These are phyloP conservation scores for Corythaixoides concolor DNA, from an alignment of 2,113 vertebrate genomes.

Conservation along the genomic window DNA sequence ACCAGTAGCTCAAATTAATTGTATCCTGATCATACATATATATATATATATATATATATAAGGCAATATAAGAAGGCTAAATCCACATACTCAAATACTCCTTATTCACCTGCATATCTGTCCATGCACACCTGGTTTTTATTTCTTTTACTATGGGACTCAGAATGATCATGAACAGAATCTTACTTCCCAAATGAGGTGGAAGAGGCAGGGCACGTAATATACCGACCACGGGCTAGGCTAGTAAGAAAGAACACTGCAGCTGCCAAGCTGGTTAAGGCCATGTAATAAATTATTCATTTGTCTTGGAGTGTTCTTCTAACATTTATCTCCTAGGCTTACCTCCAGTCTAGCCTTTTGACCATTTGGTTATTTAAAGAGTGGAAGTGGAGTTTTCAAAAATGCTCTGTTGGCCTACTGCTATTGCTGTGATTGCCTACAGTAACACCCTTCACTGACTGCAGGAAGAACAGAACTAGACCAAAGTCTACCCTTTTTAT, in stretches of 20 bases:
- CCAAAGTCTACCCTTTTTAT: neutral
- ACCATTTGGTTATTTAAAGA: neutral
- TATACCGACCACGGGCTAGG: neutral
- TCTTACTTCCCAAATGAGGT: neutral
- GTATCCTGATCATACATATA: neutral
- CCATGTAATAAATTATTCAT: neutral
- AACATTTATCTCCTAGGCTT: neutral
- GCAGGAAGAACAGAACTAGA: neutral
- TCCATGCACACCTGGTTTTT: neutral
- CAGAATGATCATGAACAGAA: neutral
- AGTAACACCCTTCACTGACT: neutral
- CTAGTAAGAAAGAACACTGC: neutral
- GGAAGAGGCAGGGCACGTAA: neutral
- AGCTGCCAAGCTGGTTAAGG: neutral
- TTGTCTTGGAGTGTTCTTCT: neutral
- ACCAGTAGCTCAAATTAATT: constrained; percentile 16
- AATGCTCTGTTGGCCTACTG: neutral
- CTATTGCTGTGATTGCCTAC: neutral
- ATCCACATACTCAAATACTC: neutral
- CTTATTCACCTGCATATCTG: neutral
- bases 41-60: neutral
- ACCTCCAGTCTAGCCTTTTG: neutral
- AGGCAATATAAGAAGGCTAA: neutral
- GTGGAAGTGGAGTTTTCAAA: neutral
- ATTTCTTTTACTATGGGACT: neutral